These are phyloP conservation scores for Heteractis magnifica DNA, from an alignment of 92 coral and sea anemone genomes.

Conservation along the genomic window DNA sequence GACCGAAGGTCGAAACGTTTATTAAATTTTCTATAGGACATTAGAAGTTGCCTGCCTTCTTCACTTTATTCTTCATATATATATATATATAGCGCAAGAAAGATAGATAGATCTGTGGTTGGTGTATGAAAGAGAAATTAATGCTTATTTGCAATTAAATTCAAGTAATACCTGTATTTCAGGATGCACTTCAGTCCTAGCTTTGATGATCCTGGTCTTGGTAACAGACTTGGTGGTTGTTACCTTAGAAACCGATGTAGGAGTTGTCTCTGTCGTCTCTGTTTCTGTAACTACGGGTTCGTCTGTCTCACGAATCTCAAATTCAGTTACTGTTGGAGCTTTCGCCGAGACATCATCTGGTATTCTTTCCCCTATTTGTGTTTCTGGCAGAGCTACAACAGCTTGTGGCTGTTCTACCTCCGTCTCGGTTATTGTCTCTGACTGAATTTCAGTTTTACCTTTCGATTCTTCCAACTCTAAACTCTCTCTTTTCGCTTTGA, in stretches of 20 bases:
- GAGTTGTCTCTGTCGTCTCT: constrained; percentile 35
- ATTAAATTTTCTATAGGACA: too few species aligned
- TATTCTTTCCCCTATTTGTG: too few species aligned
- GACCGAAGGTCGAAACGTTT: too few species aligned
- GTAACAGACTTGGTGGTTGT: constrained; percentile 29
- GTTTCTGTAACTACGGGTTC: constrained; percentile 35
- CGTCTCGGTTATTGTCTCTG: neutral
- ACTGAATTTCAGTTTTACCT: neutral
- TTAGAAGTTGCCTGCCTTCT: too few species aligned
- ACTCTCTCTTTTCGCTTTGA: constrained; percentile 20
- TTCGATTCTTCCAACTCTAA: constrained; percentile 6
- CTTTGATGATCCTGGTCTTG: constrained; percentile 30
- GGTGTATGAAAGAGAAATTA: neutral
- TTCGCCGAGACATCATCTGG: neutral
- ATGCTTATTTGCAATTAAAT: too few species aligned
- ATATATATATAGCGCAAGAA: neutral
- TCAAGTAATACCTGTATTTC: constrained; percentile 20
- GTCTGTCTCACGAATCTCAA: constrained; percentile 13
- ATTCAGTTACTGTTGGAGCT: neutral
- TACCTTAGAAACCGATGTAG: constrained; percentile 28
- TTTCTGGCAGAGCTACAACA: neutral
- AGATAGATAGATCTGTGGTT: neutral
- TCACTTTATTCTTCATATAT: too few species aligned
- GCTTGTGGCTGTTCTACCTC: neutral
- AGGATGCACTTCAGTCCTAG: constrained; percentile 28